Evolutionary conservation across 2,113 vertebrate genomes (phyloP), one percentile per base, ranked within the genome.

Genomic region (Dipodomys spectabilis): DNA sequence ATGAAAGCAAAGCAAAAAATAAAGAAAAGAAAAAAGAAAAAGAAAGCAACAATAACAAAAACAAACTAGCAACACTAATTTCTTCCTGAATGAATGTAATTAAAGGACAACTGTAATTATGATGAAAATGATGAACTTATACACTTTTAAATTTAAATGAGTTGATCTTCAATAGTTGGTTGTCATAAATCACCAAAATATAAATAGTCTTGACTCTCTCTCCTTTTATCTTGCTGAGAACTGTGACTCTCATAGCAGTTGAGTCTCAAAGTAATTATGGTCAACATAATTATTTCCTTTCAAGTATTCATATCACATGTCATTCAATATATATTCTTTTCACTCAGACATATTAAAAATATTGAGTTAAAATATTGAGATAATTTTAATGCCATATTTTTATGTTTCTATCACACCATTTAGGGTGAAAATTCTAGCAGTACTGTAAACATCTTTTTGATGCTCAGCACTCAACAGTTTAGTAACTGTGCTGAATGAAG

Each of bases 221-320:
- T 67, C 15, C 68, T 83, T 62, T 94, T 44, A 60, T 94, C 65
- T 88, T 64, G 6, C 35, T 57, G 90, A 71, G 30, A 81, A 45
- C 39, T 73, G 18, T 25, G 13, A 73, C 7, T 13, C 12, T 30
- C 7, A 20, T 3, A 44, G 15, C 0, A 13, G 22, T 72, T 44
- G 72, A 89, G 74, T 86, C 65, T 90, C 64, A 27, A 73, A 91
- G 68, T 91, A 79, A 87, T 83, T 91, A 77, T 57, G 68, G 16
- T 13, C 35, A 88, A 71, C 25, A 27, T 35, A 62, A 77, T 68
- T 57, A 77, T 57, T 87, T 89, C 25, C 15, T 95, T 92, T 86
- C 57, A 81, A 89, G 69, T 68, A 49, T 93, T 91, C 30, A 39
- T 30, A 60, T 75, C 72, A 81, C n/a, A 86, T 23, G n/a, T 80